phyloP scores from a whole-genome alignment of 2,888 invertebrate genomes.

The Yponomeuta cagnagella region DNA sequence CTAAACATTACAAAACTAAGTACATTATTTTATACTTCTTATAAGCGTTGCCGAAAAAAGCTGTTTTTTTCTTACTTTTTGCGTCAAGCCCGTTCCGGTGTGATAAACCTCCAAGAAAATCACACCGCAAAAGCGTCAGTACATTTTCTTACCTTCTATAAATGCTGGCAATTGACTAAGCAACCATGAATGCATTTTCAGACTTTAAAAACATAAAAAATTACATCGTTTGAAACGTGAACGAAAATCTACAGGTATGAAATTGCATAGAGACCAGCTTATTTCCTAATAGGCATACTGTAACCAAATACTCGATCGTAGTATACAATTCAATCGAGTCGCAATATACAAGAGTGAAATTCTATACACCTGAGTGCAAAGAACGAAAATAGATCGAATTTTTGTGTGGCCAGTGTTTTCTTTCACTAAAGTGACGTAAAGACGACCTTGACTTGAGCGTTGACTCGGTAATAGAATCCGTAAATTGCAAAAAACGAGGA shows the following conservation, averaged over 20 bases:
- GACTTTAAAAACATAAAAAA: neutral
- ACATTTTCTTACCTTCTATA: no score
- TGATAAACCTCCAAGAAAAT: no score
- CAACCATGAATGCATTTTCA: no score
- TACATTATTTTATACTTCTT: no score
- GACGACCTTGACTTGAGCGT: neutral
- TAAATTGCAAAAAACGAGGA: neutral
- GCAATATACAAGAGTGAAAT: neutral
- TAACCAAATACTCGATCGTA: neutral
- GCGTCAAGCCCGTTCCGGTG: no score
- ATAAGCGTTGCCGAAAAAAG: no score
- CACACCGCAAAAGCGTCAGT: no score
- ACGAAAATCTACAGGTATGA: neutral
- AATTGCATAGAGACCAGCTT: neutral
- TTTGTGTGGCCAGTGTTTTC: neutral
- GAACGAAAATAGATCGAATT: conserved; percentile 1
- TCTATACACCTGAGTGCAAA: neutral
- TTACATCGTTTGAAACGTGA: neutral
- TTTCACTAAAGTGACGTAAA: neutral
- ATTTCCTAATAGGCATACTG: conserved; percentile 8
- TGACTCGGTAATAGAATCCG: neutral
- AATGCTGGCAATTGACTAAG: no score
- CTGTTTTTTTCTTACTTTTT: no score
- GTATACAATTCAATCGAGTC: conserved; percentile 2
- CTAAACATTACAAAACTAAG: no score